Evolutionary conservation across 2,113 vertebrate species (phyloP).

Genomic region (Rousettus leschenaultii): DNA sequence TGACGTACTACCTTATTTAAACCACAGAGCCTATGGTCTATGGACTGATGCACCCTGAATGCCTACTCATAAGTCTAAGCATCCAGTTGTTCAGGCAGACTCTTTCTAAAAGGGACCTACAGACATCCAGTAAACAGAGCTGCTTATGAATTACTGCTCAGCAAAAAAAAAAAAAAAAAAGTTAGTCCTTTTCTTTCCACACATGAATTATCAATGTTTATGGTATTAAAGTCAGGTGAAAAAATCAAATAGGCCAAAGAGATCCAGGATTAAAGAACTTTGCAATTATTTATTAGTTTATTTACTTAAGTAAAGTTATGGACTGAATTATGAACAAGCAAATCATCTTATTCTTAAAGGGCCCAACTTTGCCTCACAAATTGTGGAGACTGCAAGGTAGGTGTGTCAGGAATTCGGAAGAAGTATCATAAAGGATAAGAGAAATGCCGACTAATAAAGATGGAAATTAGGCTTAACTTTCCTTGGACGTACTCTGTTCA

Average conservation of each 20-base stretch:
- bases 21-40: background rate
- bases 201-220: background rate
- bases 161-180: background rate
- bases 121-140: background rate
- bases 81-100: background rate
- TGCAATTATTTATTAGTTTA: background rate
- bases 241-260: constrained; percentile 22
- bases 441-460: background rate
- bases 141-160: background rate
- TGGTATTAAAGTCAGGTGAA: background rate
- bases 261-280: background rate
- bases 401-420: background rate
- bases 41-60: background rate
- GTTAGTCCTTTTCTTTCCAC: background rate
- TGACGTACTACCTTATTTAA: background rate
- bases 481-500: background rate
- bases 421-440: background rate
- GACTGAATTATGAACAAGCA: constrained; percentile 8
- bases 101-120: background rate
- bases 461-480: background rate
- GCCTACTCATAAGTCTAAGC: background rate
- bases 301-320: background rate
- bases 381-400: background rate
- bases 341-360: background rate
- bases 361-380: background rate